Evolutionary conservation across 1,140 invertebrate genomes (phyloP).

Genomic region (Leptinotarsa undecemlineata): DNA sequence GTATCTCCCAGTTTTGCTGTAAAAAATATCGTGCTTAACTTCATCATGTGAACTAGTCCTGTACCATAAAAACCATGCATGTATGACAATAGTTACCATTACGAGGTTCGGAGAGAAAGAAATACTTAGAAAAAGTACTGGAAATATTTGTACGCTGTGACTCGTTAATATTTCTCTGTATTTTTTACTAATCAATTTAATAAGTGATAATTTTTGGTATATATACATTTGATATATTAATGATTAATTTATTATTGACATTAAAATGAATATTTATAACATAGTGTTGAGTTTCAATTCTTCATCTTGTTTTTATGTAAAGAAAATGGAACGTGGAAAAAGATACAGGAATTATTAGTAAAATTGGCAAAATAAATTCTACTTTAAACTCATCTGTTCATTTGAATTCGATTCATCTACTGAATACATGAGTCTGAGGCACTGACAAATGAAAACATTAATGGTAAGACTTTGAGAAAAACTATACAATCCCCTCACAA

Average conservation of each 20-base stretch:
- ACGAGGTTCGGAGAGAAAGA: slow-evolving; percentile 24
- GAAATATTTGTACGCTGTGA: slow-evolving; percentile 15
- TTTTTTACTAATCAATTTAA: slow-evolving; percentile 32
- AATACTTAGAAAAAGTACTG: slow-evolving; percentile 8
- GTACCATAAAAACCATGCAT: slow-evolving; percentile 33
- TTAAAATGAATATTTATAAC: slow-evolving; percentile 25
- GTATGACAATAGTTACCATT: slow-evolving; percentile 41
- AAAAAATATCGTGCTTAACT: too few relatives aligned
- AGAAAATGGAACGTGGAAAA: too few relatives aligned
- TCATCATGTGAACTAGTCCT: slow-evolving; percentile 32
- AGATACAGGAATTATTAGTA: too few relatives aligned
- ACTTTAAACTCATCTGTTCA: too few relatives aligned
- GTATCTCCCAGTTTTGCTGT: too few relatives aligned
- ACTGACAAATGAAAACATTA: too few relatives aligned
- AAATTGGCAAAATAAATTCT: too few relatives aligned
- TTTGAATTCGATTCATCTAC: too few relatives aligned
- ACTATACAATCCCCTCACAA: too few relatives aligned
- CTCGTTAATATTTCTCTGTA: slow-evolving; percentile 30
- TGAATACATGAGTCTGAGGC: too few relatives aligned
- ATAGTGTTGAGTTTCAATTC: slow-evolving; percentile 2
- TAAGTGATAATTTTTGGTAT: slow-evolving; percentile 40
- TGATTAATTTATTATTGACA: slow-evolving; percentile 39
- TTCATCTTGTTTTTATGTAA: neutral
- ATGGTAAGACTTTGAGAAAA: too few relatives aligned
- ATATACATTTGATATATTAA: slow-evolving; percentile 38